Evolutionary conservation across 2,797 vertebrate species (phyloP).

Genomic region (Melanotaenia pygmaea): DNA sequence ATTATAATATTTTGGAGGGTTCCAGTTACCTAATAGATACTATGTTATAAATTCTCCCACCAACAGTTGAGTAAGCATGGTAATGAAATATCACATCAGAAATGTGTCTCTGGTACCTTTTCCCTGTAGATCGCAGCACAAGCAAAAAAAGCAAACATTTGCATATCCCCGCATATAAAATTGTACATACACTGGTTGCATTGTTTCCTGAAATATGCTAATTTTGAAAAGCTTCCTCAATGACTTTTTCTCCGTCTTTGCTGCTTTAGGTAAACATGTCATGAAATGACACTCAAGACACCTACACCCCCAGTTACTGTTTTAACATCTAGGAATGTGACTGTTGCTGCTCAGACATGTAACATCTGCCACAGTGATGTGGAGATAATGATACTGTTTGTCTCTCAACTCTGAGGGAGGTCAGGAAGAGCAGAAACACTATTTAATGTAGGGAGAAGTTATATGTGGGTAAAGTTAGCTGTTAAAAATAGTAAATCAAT

Average conservation of each 20-base stretch:
- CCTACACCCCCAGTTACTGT: conserved; percentile 25
- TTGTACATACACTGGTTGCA: neutral
- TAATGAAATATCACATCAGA: neutral
- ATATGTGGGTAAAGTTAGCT: neutral
- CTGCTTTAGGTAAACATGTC: neutral
- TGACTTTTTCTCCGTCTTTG: neutral
- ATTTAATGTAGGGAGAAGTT: neutral
- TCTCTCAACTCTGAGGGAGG: conserved; percentile 25
- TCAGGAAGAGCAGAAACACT: conserved; percentile 1
- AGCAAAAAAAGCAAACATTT: neutral
- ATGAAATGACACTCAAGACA: conserved; percentile 4
- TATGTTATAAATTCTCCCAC: too few species aligned
- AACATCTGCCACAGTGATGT: conserved; percentile 25
- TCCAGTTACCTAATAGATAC: too few species aligned
- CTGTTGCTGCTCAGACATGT: conserved; percentile 14
- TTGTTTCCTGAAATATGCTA: neutral
- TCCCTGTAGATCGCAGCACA: neutral
- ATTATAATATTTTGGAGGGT: too few species aligned
- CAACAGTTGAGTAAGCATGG: too few species aligned
- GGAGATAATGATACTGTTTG: conserved; percentile 25
- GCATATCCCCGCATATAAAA: too few species aligned
- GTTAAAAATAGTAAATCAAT: neutral
- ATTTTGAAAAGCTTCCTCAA: neutral
- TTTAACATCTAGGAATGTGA: conserved; percentile 29
- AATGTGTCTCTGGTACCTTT: neutral